Base-by-base conservation (phyloP, 1,140 invertebrate species). In the Drosophila nigromelanica region DNA sequence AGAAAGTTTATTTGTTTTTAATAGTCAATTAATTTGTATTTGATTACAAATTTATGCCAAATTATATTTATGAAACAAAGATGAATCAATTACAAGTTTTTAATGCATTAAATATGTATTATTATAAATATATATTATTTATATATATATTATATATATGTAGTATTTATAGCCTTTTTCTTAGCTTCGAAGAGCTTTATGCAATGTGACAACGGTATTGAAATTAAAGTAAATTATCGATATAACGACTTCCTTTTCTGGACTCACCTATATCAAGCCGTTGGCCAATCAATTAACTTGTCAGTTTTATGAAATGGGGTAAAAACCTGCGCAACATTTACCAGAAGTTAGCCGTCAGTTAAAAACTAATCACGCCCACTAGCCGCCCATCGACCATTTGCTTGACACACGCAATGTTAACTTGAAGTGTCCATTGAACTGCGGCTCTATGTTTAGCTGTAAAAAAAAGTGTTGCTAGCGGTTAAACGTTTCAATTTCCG, bases 211-310 rank as follows among this genome's bases (percentile, higher is more conserved):
- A 33, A 7, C 6, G 30, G 30, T 2, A 35, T 3, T 8, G 8
- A 10, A 35, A 12, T 14, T 40, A 2, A 40, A 14, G 39, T 48
- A 30, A 59, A 45, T 43, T 33, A 45, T 61, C 14, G 33, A 61
- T 24, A 27, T 14, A n/a, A 40, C 5, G 6, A 40, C n/a, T 40
- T 40, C 12, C 10, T n/a, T n/a, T 40, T 6, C 11, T 30, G 1
- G 2, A 30, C 56, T 11, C 12, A 27, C 14, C 33, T 40, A 33
- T 21, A 4, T 33, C n/a, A 8, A 21, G 4, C n/a, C 6, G 12
- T 42, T 35, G 43, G 76, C 73, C 62, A 63, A 83, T 83, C 80
- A 73, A 86, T 86, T 69, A 80, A 69, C 58, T 42, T 71, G 66
- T 68, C 77, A 78, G 72, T 62, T 79, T 71, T 77, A 0, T 11